phyloP scores from a whole-genome alignment of 2,888 invertebrate genomes.

The Pristionchus exspectatus region DNA sequence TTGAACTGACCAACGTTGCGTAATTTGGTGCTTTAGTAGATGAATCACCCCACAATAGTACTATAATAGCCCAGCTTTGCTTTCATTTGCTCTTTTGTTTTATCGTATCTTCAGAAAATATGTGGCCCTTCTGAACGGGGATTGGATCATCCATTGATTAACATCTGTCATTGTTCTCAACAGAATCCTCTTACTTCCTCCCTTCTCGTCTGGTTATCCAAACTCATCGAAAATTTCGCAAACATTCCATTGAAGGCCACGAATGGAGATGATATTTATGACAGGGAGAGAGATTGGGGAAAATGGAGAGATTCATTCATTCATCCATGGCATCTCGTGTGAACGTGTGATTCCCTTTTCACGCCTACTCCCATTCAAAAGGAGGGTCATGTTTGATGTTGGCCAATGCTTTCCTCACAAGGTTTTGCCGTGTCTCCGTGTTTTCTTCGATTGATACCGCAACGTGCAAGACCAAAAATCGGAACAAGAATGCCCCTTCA shows the following conservation, averaged over 20 bases:
- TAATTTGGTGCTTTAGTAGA: neutral
- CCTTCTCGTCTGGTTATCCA: neutral
- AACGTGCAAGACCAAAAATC: neutral
- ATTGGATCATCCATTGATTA: neutral
- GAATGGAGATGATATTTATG: slow-evolving; percentile 4
- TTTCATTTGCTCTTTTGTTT: neutral
- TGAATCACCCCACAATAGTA: neutral
- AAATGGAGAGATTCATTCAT: neutral
- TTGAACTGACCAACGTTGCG: neutral
- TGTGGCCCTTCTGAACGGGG: neutral
- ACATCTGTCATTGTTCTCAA: neutral
- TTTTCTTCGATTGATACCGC: neutral
- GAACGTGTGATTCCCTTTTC: neutral
- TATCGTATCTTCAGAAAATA: neutral
- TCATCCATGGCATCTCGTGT: neutral
- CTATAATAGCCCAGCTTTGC: neutral
- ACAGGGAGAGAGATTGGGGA: neutral
- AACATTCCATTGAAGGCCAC: neutral
- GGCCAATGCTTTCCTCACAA: neutral
- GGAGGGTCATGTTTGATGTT: neutral
- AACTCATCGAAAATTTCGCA: neutral
- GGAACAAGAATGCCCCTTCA: neutral
- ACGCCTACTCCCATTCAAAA: neutral
- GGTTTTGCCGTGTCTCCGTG: neutral
- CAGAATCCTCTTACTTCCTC: neutral